phyloP scores from a whole-genome alignment of 2,113 vertebrate genomes.

The Dolichallabes microphthalmus region DNA sequence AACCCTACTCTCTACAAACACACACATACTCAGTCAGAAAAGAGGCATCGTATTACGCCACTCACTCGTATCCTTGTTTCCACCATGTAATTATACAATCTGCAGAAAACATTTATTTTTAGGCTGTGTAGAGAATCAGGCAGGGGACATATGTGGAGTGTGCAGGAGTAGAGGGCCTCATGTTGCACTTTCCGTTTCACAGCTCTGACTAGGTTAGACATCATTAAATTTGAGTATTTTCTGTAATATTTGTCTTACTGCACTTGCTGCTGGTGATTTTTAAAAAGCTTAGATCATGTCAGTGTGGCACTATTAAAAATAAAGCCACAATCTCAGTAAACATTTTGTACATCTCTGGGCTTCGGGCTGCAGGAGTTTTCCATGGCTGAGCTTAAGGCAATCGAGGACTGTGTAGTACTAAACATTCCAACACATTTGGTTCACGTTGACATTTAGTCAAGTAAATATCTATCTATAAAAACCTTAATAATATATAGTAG shows the following conservation, averaged over 20 bases:
- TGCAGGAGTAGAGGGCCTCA: not conserved
- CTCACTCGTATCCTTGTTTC: constrained; percentile 59
- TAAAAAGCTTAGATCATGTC: not conserved
- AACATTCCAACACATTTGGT: too few relatives aligned
- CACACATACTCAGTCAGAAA: constrained; percentile 68
- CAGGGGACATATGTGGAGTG: not conserved
- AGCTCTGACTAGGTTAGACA: not conserved
- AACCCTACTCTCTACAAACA: constrained; percentile 72
- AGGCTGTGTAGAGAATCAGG: constrained; percentile 67
- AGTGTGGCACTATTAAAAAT: not conserved
- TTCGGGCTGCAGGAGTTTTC: not conserved
- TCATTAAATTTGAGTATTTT: not conserved
- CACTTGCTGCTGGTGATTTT: not conserved
- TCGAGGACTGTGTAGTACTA: too few relatives aligned
- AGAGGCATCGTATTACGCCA: constrained; percentile 63
- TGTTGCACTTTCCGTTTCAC: not conserved
- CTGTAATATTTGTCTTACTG: not conserved
- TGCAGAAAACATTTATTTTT: constrained; percentile 74
- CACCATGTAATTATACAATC: constrained; percentile 72
- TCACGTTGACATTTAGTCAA: too few relatives aligned
- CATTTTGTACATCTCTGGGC: not conserved
- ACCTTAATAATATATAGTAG: not conserved
- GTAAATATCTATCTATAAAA: not conserved
- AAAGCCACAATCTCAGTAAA: not conserved
- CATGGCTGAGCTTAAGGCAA: not conserved